Evolutionary conservation across 1,140 invertebrate species (phyloP), one percentile per base, ranked within the genome.

Genomic region (Hylaeus volcanicus): DNA sequence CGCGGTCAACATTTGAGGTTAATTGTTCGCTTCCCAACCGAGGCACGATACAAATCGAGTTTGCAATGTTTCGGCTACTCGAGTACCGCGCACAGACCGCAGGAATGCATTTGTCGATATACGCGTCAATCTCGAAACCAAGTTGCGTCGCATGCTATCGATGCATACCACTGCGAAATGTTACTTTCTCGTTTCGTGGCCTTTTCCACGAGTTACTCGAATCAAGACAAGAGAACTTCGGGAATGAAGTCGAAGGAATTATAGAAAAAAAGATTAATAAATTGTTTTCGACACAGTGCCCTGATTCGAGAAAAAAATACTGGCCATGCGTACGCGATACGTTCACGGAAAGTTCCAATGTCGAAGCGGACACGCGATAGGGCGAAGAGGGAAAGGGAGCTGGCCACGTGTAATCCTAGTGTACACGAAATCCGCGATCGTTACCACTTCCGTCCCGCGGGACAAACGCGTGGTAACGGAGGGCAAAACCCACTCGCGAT

Each of bases 401-500:
- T 45, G 43, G 43, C 26, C 43, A 60, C 8, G 4, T 72, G 61
- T 79, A 85, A 77, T 83, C 63, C 60, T 15, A 55, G 15, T 2
- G 43, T 37, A 8, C 69, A 77, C 66, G 53, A 79, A 72, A 78
- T 53, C 51, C 14, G n/a, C 37, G 37, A 56, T 56, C 70, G 26
- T 64, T n/a, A 5, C 55, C 80, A 14, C 71, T 56, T 58, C 9
- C 43, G 45, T 69, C 61, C 61, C 63, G 51, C 14, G 80, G 61
- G 56, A 77, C 74, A 56, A 48, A 9, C 72, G 26, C 51, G 60
- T 45, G 41, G 72, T 45, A 51, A 61, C 77, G 37, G 6, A n/a
- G 45, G 5, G 65, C n/a, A 63, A 55, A 9, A 61, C 77, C 15
- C 56, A 53, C 64, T 76, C 71, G 74, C 82, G 83, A 86, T 84